These are phyloP conservation scores for Drosophila sproati DNA, from an alignment of 1,140 invertebrate genomes.

Conservation along the genomic window DNA sequence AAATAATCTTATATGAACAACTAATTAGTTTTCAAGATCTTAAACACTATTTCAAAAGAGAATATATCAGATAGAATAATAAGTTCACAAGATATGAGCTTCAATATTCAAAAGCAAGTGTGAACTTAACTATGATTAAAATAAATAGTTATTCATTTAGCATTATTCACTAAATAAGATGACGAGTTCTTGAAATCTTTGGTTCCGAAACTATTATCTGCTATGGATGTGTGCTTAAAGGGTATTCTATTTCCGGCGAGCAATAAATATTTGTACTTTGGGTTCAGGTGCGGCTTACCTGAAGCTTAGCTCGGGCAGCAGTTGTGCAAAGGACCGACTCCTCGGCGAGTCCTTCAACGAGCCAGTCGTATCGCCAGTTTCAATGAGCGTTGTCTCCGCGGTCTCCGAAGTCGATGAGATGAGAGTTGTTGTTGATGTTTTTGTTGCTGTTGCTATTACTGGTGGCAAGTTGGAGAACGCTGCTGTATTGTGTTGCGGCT, in stretches of 20 bases:
- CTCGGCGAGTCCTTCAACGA: conserved; percentile 6
- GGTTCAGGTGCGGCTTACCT: conserved; percentile 39
- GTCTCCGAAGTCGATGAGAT: conserved; percentile 23
- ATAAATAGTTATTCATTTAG: too few species aligned
- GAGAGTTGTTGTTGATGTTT: conserved; percentile 11
- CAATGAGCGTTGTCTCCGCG: conserved; percentile 70
- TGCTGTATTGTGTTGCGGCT: conserved; percentile 73
- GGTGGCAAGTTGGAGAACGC: conserved; percentile 50
- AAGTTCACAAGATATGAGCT: too few species aligned
- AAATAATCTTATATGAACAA: too few species aligned
- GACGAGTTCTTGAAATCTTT: too few species aligned
- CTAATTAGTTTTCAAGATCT: too few species aligned
- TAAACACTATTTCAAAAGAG: too few species aligned
- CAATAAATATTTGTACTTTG: background rate
- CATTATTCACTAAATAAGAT: too few species aligned
- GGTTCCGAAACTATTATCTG: too few species aligned
- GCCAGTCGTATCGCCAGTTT: conserved; percentile 39
- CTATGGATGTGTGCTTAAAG: background rate
- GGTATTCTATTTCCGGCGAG: background rate
- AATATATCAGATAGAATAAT: too few species aligned
- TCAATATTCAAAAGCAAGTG: too few species aligned
- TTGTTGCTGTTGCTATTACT: conserved; percentile 13
- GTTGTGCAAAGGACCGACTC: conserved; percentile 1
- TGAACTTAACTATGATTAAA: too few species aligned
- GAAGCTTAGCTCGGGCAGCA: conserved; percentile 42